Conservation (phyloP, 1,140 invertebrate species). For the Helicoverpa zea region DNA sequence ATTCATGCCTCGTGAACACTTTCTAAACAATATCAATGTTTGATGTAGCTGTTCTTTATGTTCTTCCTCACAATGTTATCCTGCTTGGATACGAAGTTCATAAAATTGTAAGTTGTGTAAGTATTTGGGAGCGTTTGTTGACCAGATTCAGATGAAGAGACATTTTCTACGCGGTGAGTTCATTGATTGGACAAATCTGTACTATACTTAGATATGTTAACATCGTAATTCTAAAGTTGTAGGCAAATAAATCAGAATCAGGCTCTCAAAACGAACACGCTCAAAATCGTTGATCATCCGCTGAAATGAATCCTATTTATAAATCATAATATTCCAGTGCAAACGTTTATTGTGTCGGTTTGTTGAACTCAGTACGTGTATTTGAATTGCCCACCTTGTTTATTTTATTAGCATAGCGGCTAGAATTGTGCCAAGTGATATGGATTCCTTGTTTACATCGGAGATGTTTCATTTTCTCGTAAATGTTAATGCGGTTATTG, state of each 20-base stretch:
- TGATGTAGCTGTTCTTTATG: too few relatives aligned
- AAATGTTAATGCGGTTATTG: conserved; percentile 6
- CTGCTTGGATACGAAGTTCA: too few relatives aligned
- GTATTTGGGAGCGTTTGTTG: too few relatives aligned
- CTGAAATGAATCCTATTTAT: conserved; percentile 1
- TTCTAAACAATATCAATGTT: too few relatives aligned
- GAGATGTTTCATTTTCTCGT: conserved; percentile 18
- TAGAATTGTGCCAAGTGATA: conserved; percentile 45
- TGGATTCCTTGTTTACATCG: conserved; percentile 30
- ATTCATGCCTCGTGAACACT: background rate
- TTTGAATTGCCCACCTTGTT: conserved; percentile 11
- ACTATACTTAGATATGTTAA: too few relatives aligned
- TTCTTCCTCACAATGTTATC: too few relatives aligned
- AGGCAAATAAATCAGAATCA: background rate
- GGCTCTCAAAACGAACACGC: background rate
- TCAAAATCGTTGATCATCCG: conserved; percentile 16
- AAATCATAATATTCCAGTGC: conserved; percentile 3
- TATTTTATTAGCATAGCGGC: conserved; percentile 25
- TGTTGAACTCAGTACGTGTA: conserved; percentile 28
- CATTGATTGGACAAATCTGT: too few relatives aligned
- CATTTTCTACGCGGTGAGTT: too few relatives aligned
- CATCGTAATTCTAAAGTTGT: too few relatives aligned
- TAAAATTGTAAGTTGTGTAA: too few relatives aligned
- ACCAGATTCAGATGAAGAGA: too few relatives aligned
- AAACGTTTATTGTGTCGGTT: conserved; percentile 23